These are phyloP conservation scores for Muntiacus muntjak DNA, from an alignment of 2,113 vertebrate genomes.

Conservation along the genomic window DNA sequence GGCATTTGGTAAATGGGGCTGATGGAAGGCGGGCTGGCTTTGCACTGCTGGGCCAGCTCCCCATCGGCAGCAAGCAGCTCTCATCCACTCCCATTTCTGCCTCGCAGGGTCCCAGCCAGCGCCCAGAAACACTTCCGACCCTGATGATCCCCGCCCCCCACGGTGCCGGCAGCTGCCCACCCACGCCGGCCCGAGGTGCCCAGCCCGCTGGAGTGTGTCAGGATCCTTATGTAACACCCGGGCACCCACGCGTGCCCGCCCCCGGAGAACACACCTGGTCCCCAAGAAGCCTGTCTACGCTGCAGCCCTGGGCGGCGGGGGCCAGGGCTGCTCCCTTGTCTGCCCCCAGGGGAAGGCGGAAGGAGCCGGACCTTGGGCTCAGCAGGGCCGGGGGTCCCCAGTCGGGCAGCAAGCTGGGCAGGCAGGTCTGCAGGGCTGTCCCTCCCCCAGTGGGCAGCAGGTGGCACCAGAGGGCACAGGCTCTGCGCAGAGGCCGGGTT, in stretches of 20 bases:
- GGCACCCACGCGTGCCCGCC: not conserved
- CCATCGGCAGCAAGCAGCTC: not conserved
- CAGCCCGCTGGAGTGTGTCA: not conserved
- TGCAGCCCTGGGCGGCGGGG: not conserved
- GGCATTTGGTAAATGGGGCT: fast-evolving
- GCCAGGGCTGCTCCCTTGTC: not conserved
- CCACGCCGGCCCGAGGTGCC: not conserved
- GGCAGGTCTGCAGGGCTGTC: not conserved
- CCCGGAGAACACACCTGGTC: not conserved
- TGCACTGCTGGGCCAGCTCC: not conserved
- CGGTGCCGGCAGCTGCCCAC: not conserved
- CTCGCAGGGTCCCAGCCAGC: not conserved
- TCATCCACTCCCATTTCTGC: not conserved
- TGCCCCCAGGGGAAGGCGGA: too few species aligned
- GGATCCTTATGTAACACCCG: not conserved
- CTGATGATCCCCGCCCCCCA: not conserved
- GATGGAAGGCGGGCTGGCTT: not conserved
- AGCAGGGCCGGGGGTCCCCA: fast-evolving
- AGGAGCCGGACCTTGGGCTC: not conserved
- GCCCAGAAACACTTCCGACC: not conserved
- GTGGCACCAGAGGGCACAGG: fast-evolving
- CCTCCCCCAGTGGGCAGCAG: not conserved
- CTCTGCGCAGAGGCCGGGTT: not conserved
- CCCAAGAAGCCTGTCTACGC: not conserved
- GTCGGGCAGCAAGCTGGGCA: not conserved